Conservation (phyloP, 2,888 invertebrate species). For the Thysanoteuthis rhombus region DNA sequence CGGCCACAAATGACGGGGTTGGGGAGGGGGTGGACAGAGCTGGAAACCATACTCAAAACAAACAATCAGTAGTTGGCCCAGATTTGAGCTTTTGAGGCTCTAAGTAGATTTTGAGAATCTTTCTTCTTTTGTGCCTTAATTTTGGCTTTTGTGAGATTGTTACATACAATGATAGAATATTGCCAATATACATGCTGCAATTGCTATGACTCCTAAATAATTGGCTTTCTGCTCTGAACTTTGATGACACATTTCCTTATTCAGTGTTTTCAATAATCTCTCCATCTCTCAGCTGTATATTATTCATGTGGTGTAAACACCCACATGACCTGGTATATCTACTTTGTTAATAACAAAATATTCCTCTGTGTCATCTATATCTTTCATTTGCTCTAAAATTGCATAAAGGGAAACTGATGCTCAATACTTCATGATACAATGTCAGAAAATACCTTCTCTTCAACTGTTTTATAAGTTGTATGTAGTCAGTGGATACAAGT, state of each 20-base stretch:
- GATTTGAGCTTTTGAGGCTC: too few relatives aligned
- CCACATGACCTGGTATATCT: background rate
- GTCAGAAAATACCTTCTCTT: background rate
- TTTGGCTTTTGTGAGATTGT: too few relatives aligned
- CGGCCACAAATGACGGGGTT: too few relatives aligned
- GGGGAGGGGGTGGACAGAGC: too few relatives aligned
- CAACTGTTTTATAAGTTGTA: background rate
- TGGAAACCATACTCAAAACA: too few relatives aligned
- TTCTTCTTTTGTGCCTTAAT: too few relatives aligned
- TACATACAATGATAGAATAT: too few relatives aligned
- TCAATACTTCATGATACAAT: background rate
- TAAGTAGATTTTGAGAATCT: too few relatives aligned
- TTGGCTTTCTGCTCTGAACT: background rate
- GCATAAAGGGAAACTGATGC: background rate
- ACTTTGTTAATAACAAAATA: background rate
- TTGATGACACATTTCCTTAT: background rate
- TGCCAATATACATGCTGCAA: background rate
- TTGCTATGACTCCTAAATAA: background rate
- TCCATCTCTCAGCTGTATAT: background rate
- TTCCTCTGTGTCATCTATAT: background rate
- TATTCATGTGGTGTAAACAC: background rate
- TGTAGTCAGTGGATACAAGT: too few relatives aligned
- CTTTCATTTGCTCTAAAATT: background rate
- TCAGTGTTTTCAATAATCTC: background rate
- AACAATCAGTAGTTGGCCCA: too few relatives aligned